phyloP scores from a whole-genome alignment of 2,797 vertebrate genomes.

The Podargus strigoides region DNA sequence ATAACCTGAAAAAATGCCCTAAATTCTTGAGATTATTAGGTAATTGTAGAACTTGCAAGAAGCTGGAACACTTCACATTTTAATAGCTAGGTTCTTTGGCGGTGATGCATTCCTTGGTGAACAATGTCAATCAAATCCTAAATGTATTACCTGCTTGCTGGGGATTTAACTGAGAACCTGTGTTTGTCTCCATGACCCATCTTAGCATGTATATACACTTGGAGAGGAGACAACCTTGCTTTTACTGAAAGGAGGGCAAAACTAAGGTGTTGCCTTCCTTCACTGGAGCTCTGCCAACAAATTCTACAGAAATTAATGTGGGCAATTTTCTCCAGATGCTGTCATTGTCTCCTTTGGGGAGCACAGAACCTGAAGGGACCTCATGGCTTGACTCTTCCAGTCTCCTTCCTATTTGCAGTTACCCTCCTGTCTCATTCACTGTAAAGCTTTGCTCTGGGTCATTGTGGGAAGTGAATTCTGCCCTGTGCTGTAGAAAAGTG shows the following conservation, averaged over 20 bases:
- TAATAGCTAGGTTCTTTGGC: not conserved
- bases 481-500: not conserved
- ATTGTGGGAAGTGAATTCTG: not conserved
- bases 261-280: not conserved
- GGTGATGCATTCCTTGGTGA: not conserved
- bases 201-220: not conserved
- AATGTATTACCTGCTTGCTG: not conserved
- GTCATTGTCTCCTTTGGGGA: not conserved
- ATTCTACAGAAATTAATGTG: not conserved
- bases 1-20: slow-evolving; percentile 7
- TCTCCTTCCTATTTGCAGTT: not conserved
- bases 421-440: not conserved
- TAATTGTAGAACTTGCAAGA: not conserved
- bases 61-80: not conserved
- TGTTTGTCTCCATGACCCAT: not conserved
- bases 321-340: not conserved
- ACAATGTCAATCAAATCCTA: not conserved
- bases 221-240: not conserved
- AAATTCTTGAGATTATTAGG: not conserved
- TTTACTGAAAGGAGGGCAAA: not conserved
- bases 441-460: not conserved
- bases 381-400: not conserved
- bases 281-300: not conserved
- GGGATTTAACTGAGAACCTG: not conserved
- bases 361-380: not conserved